Percentiles rank a stretch among this genome's conserved stretches.
Evolutionary conservation across 2,888 invertebrate species (phyloP).

Genomic region (Zygaena filipendulae): DNA sequence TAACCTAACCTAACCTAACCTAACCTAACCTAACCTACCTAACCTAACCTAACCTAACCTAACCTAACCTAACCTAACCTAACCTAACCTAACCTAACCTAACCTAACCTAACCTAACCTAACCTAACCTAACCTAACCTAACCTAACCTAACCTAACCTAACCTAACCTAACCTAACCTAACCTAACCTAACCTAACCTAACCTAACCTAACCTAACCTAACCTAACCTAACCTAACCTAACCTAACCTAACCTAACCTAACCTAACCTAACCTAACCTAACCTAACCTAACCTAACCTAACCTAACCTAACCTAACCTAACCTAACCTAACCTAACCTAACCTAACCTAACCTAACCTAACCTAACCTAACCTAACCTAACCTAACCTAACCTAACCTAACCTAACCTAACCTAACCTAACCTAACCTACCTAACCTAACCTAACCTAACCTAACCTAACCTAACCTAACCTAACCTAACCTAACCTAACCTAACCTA

Average conservation of each 20-base stretch:
- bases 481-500: too few relatives aligned
- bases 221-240: slow-evolving; percentile 16
- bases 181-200: slow-evolving; percentile 11
- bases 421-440: too few relatives aligned
- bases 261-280: slow-evolving; percentile 18
- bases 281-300: slow-evolving; percentile 17
- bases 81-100: too few relatives aligned
- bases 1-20: too few relatives aligned
- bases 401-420: slow-evolving; percentile 21
- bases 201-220: slow-evolving; percentile 12
- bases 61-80: too few relatives aligned
- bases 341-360: too few relatives aligned
- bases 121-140: slow-evolving; percentile 13
- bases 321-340: too few relatives aligned
- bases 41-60: too few relatives aligned
- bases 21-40: too few relatives aligned
- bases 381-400: slow-evolving; percentile 17
- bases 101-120: slow-evolving; percentile 8
- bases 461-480: too few relatives aligned
- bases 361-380: too few relatives aligned
- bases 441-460: too few relatives aligned
- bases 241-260: slow-evolving; percentile 16
- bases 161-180: slow-evolving; percentile 12
- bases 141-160: slow-evolving; percentile 13
- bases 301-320: slow-evolving; percentile 15